Percentiles rank a stretch among this genome's conserved stretches.
Conservation (phyloP, 1,140 invertebrate species). For the Drosophila funebris region DNA sequence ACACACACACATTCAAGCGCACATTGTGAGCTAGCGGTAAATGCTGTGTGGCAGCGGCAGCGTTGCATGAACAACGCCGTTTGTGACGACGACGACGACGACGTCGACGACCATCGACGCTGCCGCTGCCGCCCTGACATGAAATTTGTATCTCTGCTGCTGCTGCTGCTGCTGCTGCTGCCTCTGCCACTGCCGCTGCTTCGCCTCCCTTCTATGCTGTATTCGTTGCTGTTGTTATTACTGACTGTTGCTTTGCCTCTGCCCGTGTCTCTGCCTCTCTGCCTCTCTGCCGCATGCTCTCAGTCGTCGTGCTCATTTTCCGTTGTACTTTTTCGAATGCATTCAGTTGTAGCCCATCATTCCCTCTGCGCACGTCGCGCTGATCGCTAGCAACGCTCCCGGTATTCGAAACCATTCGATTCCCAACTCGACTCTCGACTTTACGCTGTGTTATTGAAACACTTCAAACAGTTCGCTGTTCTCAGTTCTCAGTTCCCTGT, state of each 20-base stretch:
- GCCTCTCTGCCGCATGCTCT: slow-evolving; percentile 9
- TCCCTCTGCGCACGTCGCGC: slow-evolving; percentile 80
- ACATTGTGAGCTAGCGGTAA: slow-evolving; percentile 72
- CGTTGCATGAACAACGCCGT: slow-evolving; percentile 59
- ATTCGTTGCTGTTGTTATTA: slow-evolving; percentile 14
- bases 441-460: slow-evolving; percentile 40
- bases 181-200: slow-evolving; percentile 25
- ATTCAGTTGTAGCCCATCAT: slow-evolving; percentile 73
- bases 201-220: slow-evolving; percentile 9
- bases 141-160: slow-evolving; percentile 72
- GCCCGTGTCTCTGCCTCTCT: slow-evolving; percentile 27
- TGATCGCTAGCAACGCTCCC: slow-evolving; percentile 73
- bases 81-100: slow-evolving; percentile 39
- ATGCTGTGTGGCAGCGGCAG: slow-evolving; percentile 49
- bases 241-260: slow-evolving; percentile 49
- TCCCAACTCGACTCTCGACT: slow-evolving; percentile 9
- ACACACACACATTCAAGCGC: slow-evolving; percentile 11
- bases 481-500: slow-evolving; percentile 15
- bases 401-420: slow-evolving; percentile 19
- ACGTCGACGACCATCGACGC: slow-evolving; percentile 23
- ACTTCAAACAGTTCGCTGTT: slow-evolving; percentile 37
- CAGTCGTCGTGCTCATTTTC: slow-evolving; percentile 72
- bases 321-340: slow-evolving; percentile 78
- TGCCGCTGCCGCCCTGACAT: slow-evolving; percentile 39
- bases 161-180: slow-evolving; percentile 36